Base-by-base conservation (phyloP, 2,113 vertebrate species). In the Menura novaehollandiae region DNA sequence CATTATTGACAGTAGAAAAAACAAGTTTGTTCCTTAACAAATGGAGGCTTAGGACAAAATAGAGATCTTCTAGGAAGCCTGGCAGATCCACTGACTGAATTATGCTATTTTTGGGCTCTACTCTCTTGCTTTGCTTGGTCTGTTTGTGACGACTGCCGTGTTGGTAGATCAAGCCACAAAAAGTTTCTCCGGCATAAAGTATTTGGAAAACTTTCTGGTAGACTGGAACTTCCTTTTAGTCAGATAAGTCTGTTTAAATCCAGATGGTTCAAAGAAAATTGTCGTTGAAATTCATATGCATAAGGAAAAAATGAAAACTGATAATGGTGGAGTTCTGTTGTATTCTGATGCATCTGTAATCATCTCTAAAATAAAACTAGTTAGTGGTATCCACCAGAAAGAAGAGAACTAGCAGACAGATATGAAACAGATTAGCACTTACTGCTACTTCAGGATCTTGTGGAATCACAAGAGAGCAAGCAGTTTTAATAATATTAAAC, bases 401-500 rank as follows among this genome's bases (percentile, higher is more conserved):
- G 73, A 85, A 79, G 37, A 82, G 35, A 87, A 49, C 14, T 81
- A 60, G 35, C 58, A 56, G 64, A 49, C 23, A 92, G 64, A 55
- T 74, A 60, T 12, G 67, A 75, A 92, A 85, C 23, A 79, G 86
- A 85, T 85, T 43, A 82, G 69, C 1, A 5, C 62, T 82, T 66
- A 49, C 27, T 93, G 86, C 80, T 75, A 22, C 73, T 73, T 44
- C 9, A 60, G 76, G 58, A 85, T 55, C 76, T 69, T 93, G 41
- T 66, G 89, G 83, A 95, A 92, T 79, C 91, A 92, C 77, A 82
- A 93, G 86, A 92, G 60, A 92, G 52, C 55, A 53, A 92, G 75
- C 49, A 67, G 60, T 87, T 96, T 95, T 85, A 92, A 68, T 93
- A 76, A 76, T 89, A 94, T 47, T 81, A 89, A 95, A 96, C 96